phyloP scores from a whole-genome alignment of 2,797 vertebrate species.

The Carcharodon carcharias region DNA sequence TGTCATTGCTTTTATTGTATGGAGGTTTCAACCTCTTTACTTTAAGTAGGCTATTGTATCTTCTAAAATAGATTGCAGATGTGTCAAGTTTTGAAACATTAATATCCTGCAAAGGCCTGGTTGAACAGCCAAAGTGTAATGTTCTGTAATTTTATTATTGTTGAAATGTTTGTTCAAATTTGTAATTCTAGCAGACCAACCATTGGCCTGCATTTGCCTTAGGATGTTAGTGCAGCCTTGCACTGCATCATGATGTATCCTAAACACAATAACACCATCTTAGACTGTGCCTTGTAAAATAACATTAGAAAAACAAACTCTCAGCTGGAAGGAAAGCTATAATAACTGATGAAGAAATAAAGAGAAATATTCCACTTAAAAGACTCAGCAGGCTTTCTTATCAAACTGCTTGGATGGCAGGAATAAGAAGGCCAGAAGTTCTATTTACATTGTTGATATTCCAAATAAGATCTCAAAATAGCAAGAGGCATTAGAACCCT shows the following conservation, averaged over 20 bases:
- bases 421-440: neutral
- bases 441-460: neutral
- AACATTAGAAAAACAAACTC: neutral
- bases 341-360: neutral
- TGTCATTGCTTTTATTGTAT: neutral
- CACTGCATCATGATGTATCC: no score
- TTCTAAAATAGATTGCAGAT: neutral
- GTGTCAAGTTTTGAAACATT: neutral
- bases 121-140: neutral
- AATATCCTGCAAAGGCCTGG: no score
- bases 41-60: neutral
- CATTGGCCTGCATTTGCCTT: neutral
- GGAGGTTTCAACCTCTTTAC: neutral
- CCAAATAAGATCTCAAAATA: neutral
- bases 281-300: neutral
- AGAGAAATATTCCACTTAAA: neutral
- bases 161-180: neutral
- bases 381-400: neutral
- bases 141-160: neutral
- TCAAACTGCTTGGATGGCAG: neutral
- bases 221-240: neutral
- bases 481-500: neutral
- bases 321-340: slow-evolving; percentile 32
- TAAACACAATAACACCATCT: neutral
- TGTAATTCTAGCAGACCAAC: neutral